These are phyloP conservation scores for Neolamprologus fasciatus DNA, from an alignment of 2,113 vertebrate species.

Conservation along the genomic window DNA sequence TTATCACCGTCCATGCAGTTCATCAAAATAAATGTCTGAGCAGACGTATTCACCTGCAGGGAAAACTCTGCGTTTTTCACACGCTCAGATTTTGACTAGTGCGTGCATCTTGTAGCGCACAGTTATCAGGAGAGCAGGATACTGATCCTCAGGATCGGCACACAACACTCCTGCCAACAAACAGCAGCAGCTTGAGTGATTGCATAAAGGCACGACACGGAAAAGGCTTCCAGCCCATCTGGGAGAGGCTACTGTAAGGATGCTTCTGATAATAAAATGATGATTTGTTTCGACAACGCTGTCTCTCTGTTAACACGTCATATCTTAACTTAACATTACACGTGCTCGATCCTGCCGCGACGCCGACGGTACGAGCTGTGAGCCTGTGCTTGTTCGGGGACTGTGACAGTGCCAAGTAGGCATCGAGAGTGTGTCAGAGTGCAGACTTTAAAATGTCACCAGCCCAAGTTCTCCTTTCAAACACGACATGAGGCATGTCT, in stretches of 20 bases:
- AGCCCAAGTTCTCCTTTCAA: not conserved
- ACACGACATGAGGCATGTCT: not conserved
- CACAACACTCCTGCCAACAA: not conserved
- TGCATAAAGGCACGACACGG: not conserved
- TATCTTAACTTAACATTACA: not conserved
- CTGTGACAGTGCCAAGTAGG: not conserved
- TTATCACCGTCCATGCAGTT: not conserved
- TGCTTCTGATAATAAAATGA: not conserved
- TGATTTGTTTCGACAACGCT: not conserved
- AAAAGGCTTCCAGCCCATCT: not conserved
- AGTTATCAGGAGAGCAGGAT: not conserved
- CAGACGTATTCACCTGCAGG: not conserved
- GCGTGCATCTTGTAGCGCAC: not conserved
- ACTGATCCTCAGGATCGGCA: not conserved
- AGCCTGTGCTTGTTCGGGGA: not conserved
- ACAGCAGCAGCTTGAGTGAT: not conserved
- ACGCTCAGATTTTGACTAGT: not conserved
- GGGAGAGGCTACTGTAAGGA: not conserved
- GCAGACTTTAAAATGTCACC: not conserved
- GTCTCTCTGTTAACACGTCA: not conserved
- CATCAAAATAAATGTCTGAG: not conserved
- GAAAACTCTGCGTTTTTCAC: not conserved
- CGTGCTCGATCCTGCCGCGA: not conserved
- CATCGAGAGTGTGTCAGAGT: not conserved
- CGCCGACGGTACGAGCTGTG: not conserved